These are phyloP conservation scores for Sebastes schlegelii DNA, from an alignment of 2,113 vertebrate genomes.

Conservation along the genomic window DNA sequence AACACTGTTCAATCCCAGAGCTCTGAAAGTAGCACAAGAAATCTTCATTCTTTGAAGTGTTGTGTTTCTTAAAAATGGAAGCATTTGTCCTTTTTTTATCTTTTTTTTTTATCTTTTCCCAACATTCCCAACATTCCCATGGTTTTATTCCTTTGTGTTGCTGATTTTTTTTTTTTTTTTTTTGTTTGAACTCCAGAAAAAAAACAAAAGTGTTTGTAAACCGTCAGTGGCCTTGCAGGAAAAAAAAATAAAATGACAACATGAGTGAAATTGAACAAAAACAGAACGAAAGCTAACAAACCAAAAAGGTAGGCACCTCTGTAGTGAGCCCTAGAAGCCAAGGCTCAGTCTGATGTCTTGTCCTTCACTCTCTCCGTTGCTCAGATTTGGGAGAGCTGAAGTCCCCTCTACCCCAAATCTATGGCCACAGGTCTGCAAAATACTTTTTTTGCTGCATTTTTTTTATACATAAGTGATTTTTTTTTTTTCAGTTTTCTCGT, in stretches of 20 bases:
- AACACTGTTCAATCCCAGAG: conserved; percentile 97
- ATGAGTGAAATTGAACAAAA: conserved; percentile 63
- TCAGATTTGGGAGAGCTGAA: conserved; percentile 76
- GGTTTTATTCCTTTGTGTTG: conserved; percentile 68
- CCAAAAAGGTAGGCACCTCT: conserved; percentile 91
- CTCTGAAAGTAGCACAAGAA: conserved; percentile 91
- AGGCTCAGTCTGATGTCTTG: conserved; percentile 87
- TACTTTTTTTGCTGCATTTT: conserved; percentile 84
- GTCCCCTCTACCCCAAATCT: conserved; percentile 81
- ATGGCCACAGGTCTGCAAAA: conserved; percentile 94
- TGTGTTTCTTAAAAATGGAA: conserved; percentile 83
- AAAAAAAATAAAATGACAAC: conserved; percentile 53
- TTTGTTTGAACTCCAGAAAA: conserved; percentile 86
- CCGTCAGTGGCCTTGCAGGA: conserved; percentile 82
- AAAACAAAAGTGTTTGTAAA: conserved; percentile 83
- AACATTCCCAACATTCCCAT: conserved; percentile 61
- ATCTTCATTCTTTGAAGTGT: conserved; percentile 93
- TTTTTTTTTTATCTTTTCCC: conserved; percentile 26
- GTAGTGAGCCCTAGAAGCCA: conserved; percentile 89
- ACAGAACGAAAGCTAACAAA: conserved; percentile 74
- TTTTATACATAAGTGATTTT: conserved; percentile 71
- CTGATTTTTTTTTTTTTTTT: conserved; percentile 51
- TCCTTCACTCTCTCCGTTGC: conserved; percentile 76
- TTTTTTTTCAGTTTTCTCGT: conserved; percentile 78
- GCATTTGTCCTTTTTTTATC: conserved; percentile 87